A percentile compares a stretch with the other conserved stretches of the same genome.
phyloP scores from a whole-genome alignment of 1,140 invertebrate genomes.

The Trachymyrmex cornetzi region DNA sequence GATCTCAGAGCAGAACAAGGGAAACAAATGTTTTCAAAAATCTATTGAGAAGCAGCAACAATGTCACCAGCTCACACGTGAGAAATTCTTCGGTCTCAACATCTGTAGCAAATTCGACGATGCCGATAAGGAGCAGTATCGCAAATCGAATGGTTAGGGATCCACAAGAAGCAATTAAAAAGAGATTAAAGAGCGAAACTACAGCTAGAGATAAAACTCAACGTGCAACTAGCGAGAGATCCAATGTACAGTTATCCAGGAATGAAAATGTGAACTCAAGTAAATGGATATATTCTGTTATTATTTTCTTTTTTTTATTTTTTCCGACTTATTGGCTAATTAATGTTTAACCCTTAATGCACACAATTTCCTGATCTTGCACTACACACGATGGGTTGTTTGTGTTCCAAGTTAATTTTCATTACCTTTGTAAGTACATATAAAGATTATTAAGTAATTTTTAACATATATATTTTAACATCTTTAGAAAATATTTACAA shows the following conservation, averaged over 20 bases:
- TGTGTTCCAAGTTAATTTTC: too few species aligned
- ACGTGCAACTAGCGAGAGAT: not conserved
- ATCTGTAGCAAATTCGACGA: not conserved
- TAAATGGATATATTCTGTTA: not conserved
- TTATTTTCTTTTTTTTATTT: not conserved
- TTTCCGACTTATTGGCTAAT: not conserved
- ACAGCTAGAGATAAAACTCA: not conserved
- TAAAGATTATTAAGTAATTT: too few species aligned
- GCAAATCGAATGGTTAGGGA: not conserved
- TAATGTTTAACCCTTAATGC: too few species aligned
- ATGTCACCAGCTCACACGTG: not conserved
- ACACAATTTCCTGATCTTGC: too few species aligned
- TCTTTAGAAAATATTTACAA: too few species aligned
- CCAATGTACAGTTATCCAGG: not conserved
- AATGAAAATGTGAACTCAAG: constrained; percentile 11
- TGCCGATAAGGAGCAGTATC: not conserved
- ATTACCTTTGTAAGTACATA: too few species aligned
- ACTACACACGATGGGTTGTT: too few species aligned
- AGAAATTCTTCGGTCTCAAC: constrained; percentile 11
- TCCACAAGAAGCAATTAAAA: constrained; percentile 13
- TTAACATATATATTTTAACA: too few species aligned
- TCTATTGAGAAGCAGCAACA: not conserved
- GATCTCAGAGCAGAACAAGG: not conserved
- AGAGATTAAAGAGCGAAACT: not conserved
- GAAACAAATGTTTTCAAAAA: not conserved